phyloP scores from a whole-genome alignment of 2,113 vertebrate genomes.

The Ictidomys tridecemlineatus region DNA sequence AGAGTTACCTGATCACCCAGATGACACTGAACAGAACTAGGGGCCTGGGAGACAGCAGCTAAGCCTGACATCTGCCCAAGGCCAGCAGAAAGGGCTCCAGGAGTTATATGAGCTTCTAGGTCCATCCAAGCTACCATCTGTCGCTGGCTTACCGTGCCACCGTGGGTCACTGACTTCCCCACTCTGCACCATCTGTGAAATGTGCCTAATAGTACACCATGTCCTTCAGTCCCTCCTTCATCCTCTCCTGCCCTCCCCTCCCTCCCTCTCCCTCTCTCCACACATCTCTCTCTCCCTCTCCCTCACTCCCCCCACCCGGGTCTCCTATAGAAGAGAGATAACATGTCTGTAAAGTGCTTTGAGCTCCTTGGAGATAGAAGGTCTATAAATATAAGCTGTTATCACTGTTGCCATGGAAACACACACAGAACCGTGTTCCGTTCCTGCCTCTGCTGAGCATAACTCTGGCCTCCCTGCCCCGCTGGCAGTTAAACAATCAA shows the following conservation, averaged over 20 bases:
- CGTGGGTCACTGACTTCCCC: conserved; percentile 4
- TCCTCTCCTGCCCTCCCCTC: not conserved
- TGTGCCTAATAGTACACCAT: not conserved
- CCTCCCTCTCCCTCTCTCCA: not conserved
- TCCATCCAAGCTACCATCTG: conserved; percentile 49
- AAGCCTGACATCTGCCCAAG: conserved; percentile 48
- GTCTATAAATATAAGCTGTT: conserved; percentile 83
- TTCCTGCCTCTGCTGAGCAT: conserved; percentile 40
- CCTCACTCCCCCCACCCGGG: too few relatives aligned
- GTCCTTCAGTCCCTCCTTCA: not conserved
- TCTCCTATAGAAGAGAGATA: conserved; percentile 55
- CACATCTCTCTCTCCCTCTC: too few relatives aligned
- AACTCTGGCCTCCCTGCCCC: conserved; percentile 17
- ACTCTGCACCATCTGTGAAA: conserved; percentile 61
- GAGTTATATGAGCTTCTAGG: not conserved
- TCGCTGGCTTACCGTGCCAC: not conserved
- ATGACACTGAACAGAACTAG: not conserved
- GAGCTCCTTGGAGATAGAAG: conserved; percentile 81
- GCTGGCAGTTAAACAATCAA: not conserved
- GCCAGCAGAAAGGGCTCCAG: conserved; percentile 8
- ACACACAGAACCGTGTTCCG: conserved; percentile 54
- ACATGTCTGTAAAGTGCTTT: conserved; percentile 73
- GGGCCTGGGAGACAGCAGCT: not conserved
- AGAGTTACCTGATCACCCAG: not conserved
- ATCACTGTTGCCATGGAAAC: conserved; percentile 80